Base-by-base conservation (phyloP, 2,113 vertebrate species). In the Corythornis madagascariensis region DNA sequence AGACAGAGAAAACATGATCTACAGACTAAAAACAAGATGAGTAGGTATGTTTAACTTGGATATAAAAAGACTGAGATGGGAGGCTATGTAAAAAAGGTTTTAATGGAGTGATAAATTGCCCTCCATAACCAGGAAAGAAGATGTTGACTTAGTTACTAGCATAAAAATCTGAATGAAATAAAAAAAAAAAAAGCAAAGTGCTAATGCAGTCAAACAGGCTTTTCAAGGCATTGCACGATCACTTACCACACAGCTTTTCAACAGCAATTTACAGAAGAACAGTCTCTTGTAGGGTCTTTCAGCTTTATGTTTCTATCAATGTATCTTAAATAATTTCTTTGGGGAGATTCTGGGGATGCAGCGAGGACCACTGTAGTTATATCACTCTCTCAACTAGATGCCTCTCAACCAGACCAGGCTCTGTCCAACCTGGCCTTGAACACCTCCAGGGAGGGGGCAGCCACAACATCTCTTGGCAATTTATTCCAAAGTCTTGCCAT, bases 261-360 rank as follows among this genome's bases (percentile, higher is more conserved):
- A 35, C 16, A 45, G 16, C 24, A 53, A 6, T 66, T 63, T 57
- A n/a, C 20, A 29, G 25, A 63, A 33, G 42, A 9, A 24, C 1
- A 22, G 6, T 11, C 12, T 59, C 13, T 31, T 63, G 10, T 18
- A 50, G 12, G 29, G 28, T 47, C 16, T 82, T 67, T n/a, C 14
- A 50, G 24, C 16, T 82, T 75, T 38, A 55, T 1, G 0, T 31
- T 85, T 83, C 56, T 85, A 25, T 26, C 25, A 33, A 14, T 81
- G 8, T 13, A 20, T 48, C 50, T 70, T 77, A 57, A 73, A 57
- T 1, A 4, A 28, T 45, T 53, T 28, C 5, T 53, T 6, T 29
- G 8, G 6, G 35, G 26, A 45, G 13, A 25, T 65, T 50, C 31
- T 52, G 24, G 3, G 16, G 20, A 53, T 0, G 0, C 13, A 28